Conservation (phyloP, 2,888 invertebrate species). For the Nipponacmea schrenckii region DNA sequence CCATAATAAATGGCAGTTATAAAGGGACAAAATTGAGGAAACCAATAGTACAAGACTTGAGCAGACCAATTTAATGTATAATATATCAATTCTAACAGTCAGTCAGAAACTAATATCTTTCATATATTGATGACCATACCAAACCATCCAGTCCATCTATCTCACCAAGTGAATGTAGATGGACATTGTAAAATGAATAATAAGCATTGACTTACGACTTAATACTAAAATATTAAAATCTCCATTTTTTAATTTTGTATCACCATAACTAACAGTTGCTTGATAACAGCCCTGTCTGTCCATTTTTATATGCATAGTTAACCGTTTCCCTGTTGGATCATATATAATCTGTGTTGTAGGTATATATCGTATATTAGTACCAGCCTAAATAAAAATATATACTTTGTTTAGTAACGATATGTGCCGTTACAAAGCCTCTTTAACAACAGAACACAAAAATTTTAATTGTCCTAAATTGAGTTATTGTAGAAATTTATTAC, state of each 20-base stretch:
- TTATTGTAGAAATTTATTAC: no score
- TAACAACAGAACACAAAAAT: neutral
- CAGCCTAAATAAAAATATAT: constrained; percentile 40
- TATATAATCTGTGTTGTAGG: constrained; percentile 70
- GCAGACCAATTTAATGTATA: no score
- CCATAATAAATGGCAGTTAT: no score
- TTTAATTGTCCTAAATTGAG: no score
- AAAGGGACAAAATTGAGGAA: no score
- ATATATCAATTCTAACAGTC: no score
- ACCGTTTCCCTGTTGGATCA: constrained; percentile 82
- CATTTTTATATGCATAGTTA: constrained; percentile 82
- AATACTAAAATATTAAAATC: constrained; percentile 92
- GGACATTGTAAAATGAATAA: neutral
- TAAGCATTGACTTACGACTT: constrained; percentile 75
- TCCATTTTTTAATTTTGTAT: constrained; percentile 83
- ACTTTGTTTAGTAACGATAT: neutral
- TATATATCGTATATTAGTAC: constrained; percentile 49
- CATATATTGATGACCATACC: no score
- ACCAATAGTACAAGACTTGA: no score
- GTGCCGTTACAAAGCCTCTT: neutral
- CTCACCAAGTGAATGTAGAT: no score
- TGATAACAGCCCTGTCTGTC: constrained; percentile 84
- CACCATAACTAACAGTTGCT: constrained; percentile 81
- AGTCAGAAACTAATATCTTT: no score
- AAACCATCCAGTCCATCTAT: no score